phyloP scores from a whole-genome alignment of 2,888 invertebrate genomes.

The Acrocyrtus sp. region DNA sequence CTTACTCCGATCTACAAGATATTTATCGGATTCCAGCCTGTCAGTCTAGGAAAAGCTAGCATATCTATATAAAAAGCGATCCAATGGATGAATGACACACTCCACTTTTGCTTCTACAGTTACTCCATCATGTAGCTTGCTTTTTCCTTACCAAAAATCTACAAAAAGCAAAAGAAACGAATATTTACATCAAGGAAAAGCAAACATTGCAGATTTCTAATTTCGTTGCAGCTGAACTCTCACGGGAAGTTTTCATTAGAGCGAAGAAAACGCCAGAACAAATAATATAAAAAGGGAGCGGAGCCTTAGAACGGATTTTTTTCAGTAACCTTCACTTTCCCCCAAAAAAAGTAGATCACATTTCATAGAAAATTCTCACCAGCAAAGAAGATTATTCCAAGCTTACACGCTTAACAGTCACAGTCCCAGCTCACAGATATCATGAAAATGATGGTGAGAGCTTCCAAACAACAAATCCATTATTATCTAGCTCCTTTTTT shows the following conservation, averaged over 20 bases:
- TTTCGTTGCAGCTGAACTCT: not conserved
- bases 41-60: conserved; percentile 13
- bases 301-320: too few relatives aligned
- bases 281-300: not conserved
- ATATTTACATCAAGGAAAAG: too few relatives aligned
- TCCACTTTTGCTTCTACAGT: conserved; percentile 11
- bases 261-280: conserved; percentile 4
- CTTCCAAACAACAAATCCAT: too few relatives aligned
- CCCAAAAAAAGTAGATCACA: too few relatives aligned
- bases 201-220: not conserved
- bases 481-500: too few relatives aligned
- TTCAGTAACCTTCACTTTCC: too few relatives aligned
- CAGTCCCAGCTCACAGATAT: too few relatives aligned
- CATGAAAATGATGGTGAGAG: too few relatives aligned
- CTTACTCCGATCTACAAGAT: conserved; percentile 31
- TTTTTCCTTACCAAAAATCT: not conserved
- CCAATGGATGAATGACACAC: conserved; percentile 28
- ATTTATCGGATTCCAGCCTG: conserved; percentile 40
- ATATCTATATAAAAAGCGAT: conserved; percentile 30
- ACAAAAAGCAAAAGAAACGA: too few relatives aligned
- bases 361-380: too few relatives aligned
- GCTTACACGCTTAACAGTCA: too few relatives aligned
- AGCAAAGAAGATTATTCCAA: too few relatives aligned
- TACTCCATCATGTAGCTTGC: not conserved
- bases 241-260: not conserved